phyloP scores from a whole-genome alignment of 2,797 vertebrate species.

The Melanogrammus aeglefinus region DNA sequence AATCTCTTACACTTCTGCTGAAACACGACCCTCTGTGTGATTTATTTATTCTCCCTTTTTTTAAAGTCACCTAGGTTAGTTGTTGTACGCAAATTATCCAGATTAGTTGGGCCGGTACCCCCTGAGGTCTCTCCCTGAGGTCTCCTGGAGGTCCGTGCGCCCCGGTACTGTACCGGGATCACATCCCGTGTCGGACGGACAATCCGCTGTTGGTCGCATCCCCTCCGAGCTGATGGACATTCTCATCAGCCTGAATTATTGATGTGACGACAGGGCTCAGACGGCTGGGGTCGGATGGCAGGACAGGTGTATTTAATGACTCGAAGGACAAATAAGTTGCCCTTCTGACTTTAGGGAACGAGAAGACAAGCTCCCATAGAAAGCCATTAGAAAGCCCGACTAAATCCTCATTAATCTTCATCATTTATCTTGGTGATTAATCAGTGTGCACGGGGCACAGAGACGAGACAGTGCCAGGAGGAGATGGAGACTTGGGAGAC shows the following conservation, averaged over 20 bases:
- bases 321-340: conserved; percentile 26
- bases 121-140: conserved; percentile 8
- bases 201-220: not conserved
- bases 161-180: not conserved
- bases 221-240: conserved; percentile 1
- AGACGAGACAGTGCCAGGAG: not conserved
- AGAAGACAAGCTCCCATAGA: conserved; percentile 39
- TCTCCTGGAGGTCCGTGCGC: not conserved
- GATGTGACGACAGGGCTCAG: conserved; percentile 47
- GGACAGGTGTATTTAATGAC: conserved; percentile 37
- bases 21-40: conserved; percentile 65
- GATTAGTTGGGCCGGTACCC: conserved; percentile 47
- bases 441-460: not conserved
- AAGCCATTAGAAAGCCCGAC: not conserved
- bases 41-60: conserved; percentile 68
- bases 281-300: conserved; percentile 22
- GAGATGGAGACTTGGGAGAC: not conserved
- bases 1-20: conserved; percentile 61
- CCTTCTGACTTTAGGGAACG: conserved; percentile 33
- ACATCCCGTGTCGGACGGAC: not conserved
- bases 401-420: not conserved
- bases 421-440: not conserved
- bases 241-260: conserved; percentile 56
- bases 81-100: conserved; percentile 53
- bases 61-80: conserved; percentile 39